These are phyloP conservation scores for Lucilia sericata DNA, from an alignment of 1,140 invertebrate species.

Conservation along the genomic window DNA sequence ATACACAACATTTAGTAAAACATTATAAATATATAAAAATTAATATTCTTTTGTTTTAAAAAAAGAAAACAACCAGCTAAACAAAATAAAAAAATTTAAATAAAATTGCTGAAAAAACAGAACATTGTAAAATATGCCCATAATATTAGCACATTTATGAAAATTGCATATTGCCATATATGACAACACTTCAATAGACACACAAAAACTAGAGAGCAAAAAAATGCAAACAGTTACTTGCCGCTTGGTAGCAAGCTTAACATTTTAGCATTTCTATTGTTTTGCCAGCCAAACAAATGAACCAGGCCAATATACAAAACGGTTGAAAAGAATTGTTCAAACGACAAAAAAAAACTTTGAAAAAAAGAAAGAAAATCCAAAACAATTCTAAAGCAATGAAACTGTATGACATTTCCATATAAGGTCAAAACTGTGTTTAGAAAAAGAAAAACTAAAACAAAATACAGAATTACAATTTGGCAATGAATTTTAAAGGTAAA, in stretches of 20 bases:
- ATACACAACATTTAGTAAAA: not conserved
- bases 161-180: constrained; percentile 42
- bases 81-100: not conserved
- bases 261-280: not conserved
- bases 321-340: not conserved
- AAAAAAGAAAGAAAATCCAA: not conserved
- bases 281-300: not conserved
- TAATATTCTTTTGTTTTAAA: not conserved
- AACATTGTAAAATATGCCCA: constrained; percentile 33
- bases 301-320: not conserved
- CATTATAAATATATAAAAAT: not conserved
- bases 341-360: not conserved
- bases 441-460: constrained; percentile 23
- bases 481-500: constrained; percentile 40
- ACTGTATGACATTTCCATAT: constrained; percentile 19
- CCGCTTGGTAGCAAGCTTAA: not conserved
- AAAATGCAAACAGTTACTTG: constrained; percentile 2
- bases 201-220: not conserved
- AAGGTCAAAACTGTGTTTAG: constrained; percentile 29
- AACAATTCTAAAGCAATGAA: constrained; percentile 26
- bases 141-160: constrained; percentile 43
- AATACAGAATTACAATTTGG: constrained; percentile 36
- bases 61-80: not conserved
- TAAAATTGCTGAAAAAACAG: not conserved
- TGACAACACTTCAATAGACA: constrained; percentile 36